Conservation (phyloP, 2,797 vertebrate genomes). For the Gymnoscopelus microlampas region DNA sequence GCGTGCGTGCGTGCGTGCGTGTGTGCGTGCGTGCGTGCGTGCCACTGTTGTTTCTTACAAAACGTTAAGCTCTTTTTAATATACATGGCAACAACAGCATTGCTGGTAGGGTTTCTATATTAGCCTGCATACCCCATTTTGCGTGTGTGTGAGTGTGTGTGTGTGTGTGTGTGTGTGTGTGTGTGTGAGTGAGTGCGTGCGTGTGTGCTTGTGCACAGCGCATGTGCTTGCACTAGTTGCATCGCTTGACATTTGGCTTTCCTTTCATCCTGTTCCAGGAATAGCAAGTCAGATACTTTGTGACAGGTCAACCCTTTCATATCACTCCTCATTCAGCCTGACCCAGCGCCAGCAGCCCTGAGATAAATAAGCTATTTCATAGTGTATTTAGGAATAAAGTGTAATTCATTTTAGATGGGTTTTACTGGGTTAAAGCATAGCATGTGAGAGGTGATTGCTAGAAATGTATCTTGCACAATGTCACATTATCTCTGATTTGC, state of each 20-base stretch:
- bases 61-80: constrained; percentile 66
- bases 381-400: constrained; percentile 21
- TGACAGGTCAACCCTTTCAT: constrained; percentile 77
- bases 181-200: not conserved
- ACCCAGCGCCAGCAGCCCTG: constrained; percentile 67
- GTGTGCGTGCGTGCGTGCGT: constrained; percentile 10
- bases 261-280: constrained; percentile 78
- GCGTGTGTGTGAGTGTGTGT: constrained; percentile 45
- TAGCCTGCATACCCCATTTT: constrained; percentile 55
- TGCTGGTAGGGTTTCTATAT: constrained; percentile 66
- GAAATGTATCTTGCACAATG: too few relatives aligned
- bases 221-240: constrained; percentile 52
- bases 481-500: too few relatives aligned
- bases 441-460: too few relatives aligned
- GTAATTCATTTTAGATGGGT: constrained; percentile 45
- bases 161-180: constrained; percentile 31
- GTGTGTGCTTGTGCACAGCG: not conserved
- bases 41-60: constrained; percentile 72
- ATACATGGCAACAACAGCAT: constrained; percentile 64
- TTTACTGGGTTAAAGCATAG: constrained; percentile 29
- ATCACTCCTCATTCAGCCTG: constrained; percentile 78
- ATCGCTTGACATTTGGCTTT: constrained; percentile 80
- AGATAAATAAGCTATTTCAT: constrained; percentile 49
- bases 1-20: too few relatives aligned
- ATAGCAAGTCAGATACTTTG: constrained; percentile 77